Evolutionary conservation across 2,888 invertebrate species (phyloP).

Genomic region (Agrochola macilenta): DNA sequence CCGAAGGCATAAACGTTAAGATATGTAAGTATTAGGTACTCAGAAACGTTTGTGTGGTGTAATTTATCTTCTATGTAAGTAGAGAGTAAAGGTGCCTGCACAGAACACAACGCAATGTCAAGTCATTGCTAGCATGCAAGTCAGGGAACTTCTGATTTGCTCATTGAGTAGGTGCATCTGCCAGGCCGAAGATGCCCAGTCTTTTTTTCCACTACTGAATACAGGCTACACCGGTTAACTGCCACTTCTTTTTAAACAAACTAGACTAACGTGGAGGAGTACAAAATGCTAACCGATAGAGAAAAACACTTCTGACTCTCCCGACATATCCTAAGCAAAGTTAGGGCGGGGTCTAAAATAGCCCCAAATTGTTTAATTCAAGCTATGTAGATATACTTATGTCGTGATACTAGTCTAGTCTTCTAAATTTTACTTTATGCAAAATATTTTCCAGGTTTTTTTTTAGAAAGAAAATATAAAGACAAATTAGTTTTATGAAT

Average conservation of each 20-base stretch:
- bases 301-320: neutral
- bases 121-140: neutral
- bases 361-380: constrained; percentile 23
- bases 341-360: neutral
- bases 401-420: neutral
- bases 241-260: neutral
- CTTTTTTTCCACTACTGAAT: neutral
- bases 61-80: constrained; percentile 10
- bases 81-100: neutral
- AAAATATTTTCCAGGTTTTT: neutral
- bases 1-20: constrained; percentile 41
- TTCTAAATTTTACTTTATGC: constrained; percentile 22
- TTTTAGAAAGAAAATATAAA: neutral
- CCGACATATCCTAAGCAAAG: neutral
- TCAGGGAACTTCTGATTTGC: too few relatives aligned
- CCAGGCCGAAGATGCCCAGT: neutral
- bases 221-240: neutral
- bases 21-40: constrained; percentile 41
- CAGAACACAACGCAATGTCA: neutral
- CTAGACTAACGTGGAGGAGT: neutral
- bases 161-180: too few relatives aligned
- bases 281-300: neutral
- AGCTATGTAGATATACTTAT: neutral
- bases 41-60: constrained; percentile 17
- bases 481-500: constrained; percentile 12